Base-by-base conservation (phyloP, 92 coral and sea anemone genomes). In the Palythoa caribaeorum region DNA sequence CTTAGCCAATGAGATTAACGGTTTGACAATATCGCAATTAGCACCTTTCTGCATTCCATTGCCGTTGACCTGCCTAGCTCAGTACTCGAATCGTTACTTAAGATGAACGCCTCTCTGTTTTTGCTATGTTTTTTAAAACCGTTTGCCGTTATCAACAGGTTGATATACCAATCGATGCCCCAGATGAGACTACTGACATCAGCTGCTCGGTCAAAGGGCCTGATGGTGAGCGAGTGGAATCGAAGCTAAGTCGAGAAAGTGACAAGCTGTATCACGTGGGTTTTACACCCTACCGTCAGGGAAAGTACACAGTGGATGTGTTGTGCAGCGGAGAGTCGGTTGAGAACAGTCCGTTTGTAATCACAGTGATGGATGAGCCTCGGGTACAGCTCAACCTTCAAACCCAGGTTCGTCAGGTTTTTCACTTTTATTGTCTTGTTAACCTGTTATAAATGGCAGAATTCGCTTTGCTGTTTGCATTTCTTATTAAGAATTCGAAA, bases 291-390 rank as follows among this genome's bases (percentile, higher is more conserved):
- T 38, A 76, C 72, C 89, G 89, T 36, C 65, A 92, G 7, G 98
- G 98, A 13, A 89, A 92, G 6, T 94, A 94, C 83, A 93, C 91
- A 10, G 96, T 94, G 38, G 98, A 94, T 73, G 98, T 94, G 21
- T 90, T 89, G 38, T 89, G 96, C 81, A 92, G 89, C 9, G 96
- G 96, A 28, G 85, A 94, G 38, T 93, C 93, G 28, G 92, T 94
- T 54, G 94, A 91, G 54, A 94, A 94, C 84, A 94, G 98, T 73
- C 98, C 98, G 62, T 91, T 94, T 78, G 84, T 91, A 6, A 94
- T 94, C 93, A 93, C 87, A 63, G 92, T 94, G 12, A 87, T 86
- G 70, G 70, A 63, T 12, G 98, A 94, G 59, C 77, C 94, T 0
- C 71, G 85, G 10, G 85, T 94, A 57, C 88, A 94, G 9, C 92